Percentiles rank a stretch among this genome's conserved stretches.
These are phyloP conservation scores for Panagrolaimus sp. DNA, from an alignment of 1,140 invertebrate species.

Conservation along the genomic window DNA sequence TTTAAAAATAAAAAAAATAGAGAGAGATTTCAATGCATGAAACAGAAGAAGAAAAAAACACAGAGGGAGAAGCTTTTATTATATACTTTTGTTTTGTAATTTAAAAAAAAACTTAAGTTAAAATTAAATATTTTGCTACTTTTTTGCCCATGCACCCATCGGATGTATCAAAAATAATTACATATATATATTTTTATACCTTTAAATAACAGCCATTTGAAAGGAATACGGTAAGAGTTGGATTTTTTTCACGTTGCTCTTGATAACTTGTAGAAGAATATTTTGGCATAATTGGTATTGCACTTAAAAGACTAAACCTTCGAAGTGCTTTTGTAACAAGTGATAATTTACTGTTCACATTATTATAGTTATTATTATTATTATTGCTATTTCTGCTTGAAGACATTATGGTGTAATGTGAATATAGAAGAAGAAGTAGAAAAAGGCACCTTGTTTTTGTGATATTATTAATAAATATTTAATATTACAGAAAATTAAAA, in stretches of 20 bases:
- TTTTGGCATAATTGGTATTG: slow-evolving; percentile 14
- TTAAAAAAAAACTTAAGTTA: slow-evolving; percentile 3
- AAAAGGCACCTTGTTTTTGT: too few species aligned
- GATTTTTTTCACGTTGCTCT: slow-evolving; percentile 33
- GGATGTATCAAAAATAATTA: slow-evolving; percentile 4
- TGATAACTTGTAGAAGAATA: slow-evolving; percentile 27
- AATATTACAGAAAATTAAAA: too few species aligned
- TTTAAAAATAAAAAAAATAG: neutral
- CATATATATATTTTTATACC: slow-evolving; percentile 19
- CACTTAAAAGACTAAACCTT: slow-evolving; percentile 1
- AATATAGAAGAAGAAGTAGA: too few species aligned
- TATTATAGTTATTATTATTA: too few species aligned
- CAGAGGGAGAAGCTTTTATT: neutral
- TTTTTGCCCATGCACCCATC: neutral
- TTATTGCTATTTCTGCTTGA: too few species aligned
- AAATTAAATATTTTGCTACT: neutral
- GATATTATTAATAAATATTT: too few species aligned
- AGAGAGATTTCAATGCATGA: slow-evolving; percentile 4
- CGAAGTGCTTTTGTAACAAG: neutral
- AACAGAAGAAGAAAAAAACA: neutral
- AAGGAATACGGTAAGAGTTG: slow-evolving; percentile 40
- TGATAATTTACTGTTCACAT: neutral
- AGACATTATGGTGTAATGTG: too few species aligned
- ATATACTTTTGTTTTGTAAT: neutral
- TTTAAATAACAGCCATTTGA: slow-evolving; percentile 39